Evolutionary conservation across 2,888 invertebrate genomes (phyloP).

Genomic region (Sinopyrophorus schimmeli): DNA sequence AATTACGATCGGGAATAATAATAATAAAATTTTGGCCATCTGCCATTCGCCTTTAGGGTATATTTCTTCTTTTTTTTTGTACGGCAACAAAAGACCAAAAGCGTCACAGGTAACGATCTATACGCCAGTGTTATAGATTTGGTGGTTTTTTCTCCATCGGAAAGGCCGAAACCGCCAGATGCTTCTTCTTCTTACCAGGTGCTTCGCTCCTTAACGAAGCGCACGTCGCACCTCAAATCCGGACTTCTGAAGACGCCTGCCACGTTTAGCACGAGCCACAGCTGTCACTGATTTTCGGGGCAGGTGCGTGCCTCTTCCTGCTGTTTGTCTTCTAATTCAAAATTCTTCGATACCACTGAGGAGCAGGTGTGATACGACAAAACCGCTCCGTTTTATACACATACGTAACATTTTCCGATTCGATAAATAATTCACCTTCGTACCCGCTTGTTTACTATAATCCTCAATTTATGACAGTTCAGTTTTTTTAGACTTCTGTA

Average conservation of each 20-base stretch:
- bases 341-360: conserved; percentile 16
- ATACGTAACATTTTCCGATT: too few species aligned
- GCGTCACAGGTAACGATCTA: conserved; percentile 1
- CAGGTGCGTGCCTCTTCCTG: conserved; percentile 20
- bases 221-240: conserved; percentile 21
- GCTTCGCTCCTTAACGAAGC: conserved; percentile 13
- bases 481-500: too few species aligned
- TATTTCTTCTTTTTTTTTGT: too few species aligned
- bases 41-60: conserved; percentile 3
- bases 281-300: conserved; percentile 27
- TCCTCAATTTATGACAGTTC: too few species aligned
- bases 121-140: background rate
- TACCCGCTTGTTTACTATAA: too few species aligned
- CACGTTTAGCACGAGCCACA: conserved; percentile 27
- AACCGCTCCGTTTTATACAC: too few species aligned
- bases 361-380: conserved; percentile 22
- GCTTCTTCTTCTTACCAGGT: conserved; percentile 22
- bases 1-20: conserved; percentile 1
- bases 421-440: too few species aligned
- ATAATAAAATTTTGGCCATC: conserved; percentile 12
- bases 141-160: background rate
- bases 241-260: conserved; percentile 16
- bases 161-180: conserved; percentile 17
- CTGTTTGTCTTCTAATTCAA: conserved; percentile 17
- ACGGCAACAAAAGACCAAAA: conserved; percentile 3